phyloP scores from a whole-genome alignment of 2,113 vertebrate genomes.

The Centropus bengalensis region DNA sequence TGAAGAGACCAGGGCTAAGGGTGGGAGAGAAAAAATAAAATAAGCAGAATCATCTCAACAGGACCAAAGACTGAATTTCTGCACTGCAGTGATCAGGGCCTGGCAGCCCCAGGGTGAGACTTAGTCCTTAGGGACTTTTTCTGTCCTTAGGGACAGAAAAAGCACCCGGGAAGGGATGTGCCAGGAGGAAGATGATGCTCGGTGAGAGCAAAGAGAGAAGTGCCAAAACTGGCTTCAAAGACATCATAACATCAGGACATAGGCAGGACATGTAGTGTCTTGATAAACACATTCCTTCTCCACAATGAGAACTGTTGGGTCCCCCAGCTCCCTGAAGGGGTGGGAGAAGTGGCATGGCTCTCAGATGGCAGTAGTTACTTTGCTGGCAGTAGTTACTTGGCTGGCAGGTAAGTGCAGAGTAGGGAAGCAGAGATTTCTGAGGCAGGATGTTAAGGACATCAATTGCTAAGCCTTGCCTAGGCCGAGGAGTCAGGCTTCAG shows the following conservation, averaged over 20 bases:
- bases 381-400: background rate
- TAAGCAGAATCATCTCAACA: background rate
- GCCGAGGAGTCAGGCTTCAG: background rate
- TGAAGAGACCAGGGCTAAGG: background rate
- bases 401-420: background rate
- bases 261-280: background rate
- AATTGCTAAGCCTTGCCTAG: background rate
- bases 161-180: background rate
- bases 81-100: no score
- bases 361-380: background rate
- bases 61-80: background rate
- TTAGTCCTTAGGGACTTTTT: background rate
- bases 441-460: background rate
- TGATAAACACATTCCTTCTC: background rate
- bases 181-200: background rate
- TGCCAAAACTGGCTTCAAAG: background rate
- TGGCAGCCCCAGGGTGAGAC: accelerated
- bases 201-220: background rate
- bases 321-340: background rate
- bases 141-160: background rate
- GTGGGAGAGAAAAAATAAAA: background rate
- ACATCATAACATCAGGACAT: background rate
- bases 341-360: background rate
- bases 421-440: background rate
- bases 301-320: accelerated